Base-by-base conservation (phyloP, 2,113 vertebrate species). In the Ammodytes marinus region DNA sequence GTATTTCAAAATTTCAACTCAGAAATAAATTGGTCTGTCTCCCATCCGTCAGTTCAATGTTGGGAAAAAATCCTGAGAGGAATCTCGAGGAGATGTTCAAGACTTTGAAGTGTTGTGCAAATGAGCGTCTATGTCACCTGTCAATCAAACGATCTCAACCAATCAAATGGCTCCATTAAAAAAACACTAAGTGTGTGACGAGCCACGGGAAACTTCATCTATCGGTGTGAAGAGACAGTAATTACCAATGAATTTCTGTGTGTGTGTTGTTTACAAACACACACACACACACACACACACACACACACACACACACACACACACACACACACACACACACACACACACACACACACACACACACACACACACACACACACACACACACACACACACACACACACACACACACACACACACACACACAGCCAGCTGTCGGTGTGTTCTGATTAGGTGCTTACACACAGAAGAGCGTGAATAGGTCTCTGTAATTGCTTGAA, bases 401-500 rank as follows among this genome's bases (percentile, higher is more conserved):
- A 49, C 60, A 43, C 53, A 55, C 79, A 54, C 42, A 63, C 64
- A 52, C 61, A 52, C 55, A 75, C 78, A 78, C 76, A 73, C 79
- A 64, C 54, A n/a, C 45, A 3, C 2, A 15, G 40, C 79, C 91
- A 90, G 85, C 86, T 90, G 89, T 89, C 84, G 58, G 70, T 19
- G 69, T 85, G 68, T 73, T 90, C 79, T 89, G 89, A 88, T 87
- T 87, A 83, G 82, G 45, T 82, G 78, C 76, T 81, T 76, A 72
- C 49, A 49, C 80, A 89, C 60, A 74, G 85, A 81, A 79, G 74
- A 70, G 74, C 45, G 74, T 80, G 80, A 91, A 89, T 70, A 86
- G 77, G 57, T 40, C 77, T 82, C 76, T 55, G 54, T 87, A 82
- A 91, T 89, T 87, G 86, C 67, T 67, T 74, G 72, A 83, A 90